Base-by-base conservation (phyloP, 2,888 invertebrate species). In the Perithous albicinctus region DNA sequence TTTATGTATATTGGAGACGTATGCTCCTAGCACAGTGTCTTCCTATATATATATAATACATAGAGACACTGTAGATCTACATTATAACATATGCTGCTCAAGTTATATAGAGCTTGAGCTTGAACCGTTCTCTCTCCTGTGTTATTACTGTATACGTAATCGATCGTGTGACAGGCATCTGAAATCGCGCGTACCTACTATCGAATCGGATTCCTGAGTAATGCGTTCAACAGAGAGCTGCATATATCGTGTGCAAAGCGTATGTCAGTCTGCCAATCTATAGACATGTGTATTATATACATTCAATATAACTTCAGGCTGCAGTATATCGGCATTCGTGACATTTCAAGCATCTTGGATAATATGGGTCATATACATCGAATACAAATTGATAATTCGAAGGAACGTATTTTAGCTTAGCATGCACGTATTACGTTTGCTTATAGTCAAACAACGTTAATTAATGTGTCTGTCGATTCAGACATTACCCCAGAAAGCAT, bases 151-250 rank as follows among this genome's bases (percentile, higher is more conserved):
- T 63, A 56, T 64, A 46, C 43, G 64, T 32, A 56, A 70, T 64
- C 64, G 78, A 72, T 78, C 61, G 54, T 64, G 56, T 46, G 70
- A 64, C 56, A 46, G 56, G 78, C 41, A 78, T 78, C 51, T 54
- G 63, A 41, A 64, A 64, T 46, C 35, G 15, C 18, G 20, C 59
- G 35, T 69, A 61, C 41, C 51, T 48, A 48, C 32, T 20, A 54
- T 78, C 12, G 63, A 72, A 78, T 72, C 54, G 78, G 20, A 78
- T 72, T 78, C 64, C 64, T 43, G 70, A 56, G 56, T 70, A 78
- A 72, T 72, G 35, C 18, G 18, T 64, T 78, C 51, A n/a, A 26
- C 48, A 15, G 56, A 38, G 15, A 35, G n/a, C n/a, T n/a, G 46
- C 15, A 0, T 6, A 61, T 69, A 69, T 69, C 51, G 26, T 20